These are phyloP conservation scores for Mythimna impura DNA, from an alignment of 2,888 invertebrate genomes.

Conservation along the genomic window DNA sequence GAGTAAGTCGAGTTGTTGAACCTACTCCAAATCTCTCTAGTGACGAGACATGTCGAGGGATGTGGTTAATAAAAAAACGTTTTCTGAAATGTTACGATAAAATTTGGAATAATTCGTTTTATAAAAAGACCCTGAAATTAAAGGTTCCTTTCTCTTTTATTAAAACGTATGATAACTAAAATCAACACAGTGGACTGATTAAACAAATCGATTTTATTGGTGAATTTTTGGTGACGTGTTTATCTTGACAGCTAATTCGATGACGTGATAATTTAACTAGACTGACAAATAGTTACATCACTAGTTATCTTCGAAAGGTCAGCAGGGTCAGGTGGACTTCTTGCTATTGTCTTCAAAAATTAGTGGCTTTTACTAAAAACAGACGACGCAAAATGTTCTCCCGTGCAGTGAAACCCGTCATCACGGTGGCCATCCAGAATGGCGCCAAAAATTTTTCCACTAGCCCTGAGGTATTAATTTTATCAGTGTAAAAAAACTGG, in stretches of 20 bases:
- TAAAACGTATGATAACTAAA: neutral
- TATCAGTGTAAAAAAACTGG: constrained; percentile 10
- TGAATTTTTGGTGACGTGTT: constrained; percentile 29
- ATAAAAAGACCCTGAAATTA: neutral
- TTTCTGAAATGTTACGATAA: constrained; percentile 2
- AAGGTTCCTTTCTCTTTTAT: neutral
- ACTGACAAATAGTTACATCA: constrained; percentile 59
- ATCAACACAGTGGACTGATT: neutral
- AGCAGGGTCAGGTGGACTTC: constrained; percentile 77
- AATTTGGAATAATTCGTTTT: neutral
- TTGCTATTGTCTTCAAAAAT: constrained; percentile 55
- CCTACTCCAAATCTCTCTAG: neutral
- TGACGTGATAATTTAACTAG: constrained; percentile 35
- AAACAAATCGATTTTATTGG: neutral
- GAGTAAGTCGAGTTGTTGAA: too few relatives aligned
- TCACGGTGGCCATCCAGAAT: constrained; percentile 85
- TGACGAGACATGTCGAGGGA: constrained; percentile 13
- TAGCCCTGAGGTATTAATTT: constrained; percentile 86
- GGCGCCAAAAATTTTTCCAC: constrained; percentile 91
- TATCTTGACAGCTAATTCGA: constrained; percentile 13
- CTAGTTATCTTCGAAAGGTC: constrained; percentile 78
- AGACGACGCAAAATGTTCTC: constrained; percentile 90
- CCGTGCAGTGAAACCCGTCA: constrained; percentile 90
- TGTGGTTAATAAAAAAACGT: neutral
- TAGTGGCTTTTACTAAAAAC: constrained; percentile 52